Conservation (phyloP, 2,888 invertebrate species). For the Drosophila phalerata region DNA sequence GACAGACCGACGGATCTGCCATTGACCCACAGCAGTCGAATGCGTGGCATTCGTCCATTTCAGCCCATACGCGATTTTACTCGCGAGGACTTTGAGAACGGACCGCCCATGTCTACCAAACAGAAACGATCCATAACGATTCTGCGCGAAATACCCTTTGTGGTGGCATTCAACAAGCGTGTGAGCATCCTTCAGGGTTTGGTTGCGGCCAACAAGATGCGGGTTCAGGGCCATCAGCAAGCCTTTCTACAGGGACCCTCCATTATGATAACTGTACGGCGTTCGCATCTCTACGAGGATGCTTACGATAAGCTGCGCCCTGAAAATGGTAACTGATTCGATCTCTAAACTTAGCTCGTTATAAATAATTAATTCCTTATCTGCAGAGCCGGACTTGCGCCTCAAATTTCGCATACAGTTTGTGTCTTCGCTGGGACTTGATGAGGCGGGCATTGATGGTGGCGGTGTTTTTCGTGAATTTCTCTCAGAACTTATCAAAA, state of each 20-base stretch:
- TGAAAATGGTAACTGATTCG: conserved; percentile 90
- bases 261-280: conserved; percentile 91
- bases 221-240: conserved; percentile 90
- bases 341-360: background rate
- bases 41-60: conserved; percentile 86
- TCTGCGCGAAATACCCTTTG: conserved; percentile 96
- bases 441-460: conserved; percentile 98
- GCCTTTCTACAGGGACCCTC: conserved; percentile 92
- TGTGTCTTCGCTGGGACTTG: conserved; percentile 95
- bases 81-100: conserved; percentile 89
- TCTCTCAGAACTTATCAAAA: conserved; percentile 95
- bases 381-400: conserved; percentile 93
- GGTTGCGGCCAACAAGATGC: conserved; percentile 86
- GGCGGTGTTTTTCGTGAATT: conserved; percentile 99
- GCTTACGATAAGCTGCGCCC: conserved; percentile 97
- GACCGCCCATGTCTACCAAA: conserved; percentile 94
- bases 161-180: conserved; percentile 95
- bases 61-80: conserved; percentile 87
- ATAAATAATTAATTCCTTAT: conserved; percentile 1
- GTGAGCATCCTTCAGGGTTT: conserved; percentile 94
- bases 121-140: conserved; percentile 95
- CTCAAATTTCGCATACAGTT: conserved; percentile 95
- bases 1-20: conserved; percentile 87
- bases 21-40: conserved; percentile 86
- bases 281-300: conserved; percentile 99